A percentile compares a stretch with the other conserved stretches of the same genome.
These are phyloP conservation scores for Ptilorrhoa leucosticta DNA, from an alignment of 2,113 vertebrate genomes.

Conservation along the genomic window DNA sequence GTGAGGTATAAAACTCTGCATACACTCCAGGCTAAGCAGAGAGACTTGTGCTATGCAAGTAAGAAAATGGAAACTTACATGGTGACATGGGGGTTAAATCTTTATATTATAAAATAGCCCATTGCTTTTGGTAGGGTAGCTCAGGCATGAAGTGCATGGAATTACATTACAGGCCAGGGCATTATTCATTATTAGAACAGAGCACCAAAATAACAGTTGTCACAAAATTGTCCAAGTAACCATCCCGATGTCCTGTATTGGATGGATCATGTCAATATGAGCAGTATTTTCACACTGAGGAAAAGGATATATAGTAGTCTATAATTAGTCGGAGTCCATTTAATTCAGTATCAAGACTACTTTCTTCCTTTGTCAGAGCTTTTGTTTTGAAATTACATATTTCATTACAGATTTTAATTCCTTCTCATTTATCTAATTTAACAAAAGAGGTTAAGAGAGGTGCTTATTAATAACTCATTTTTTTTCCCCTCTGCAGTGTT, in stretches of 20 bases:
- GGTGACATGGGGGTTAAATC: neutral
- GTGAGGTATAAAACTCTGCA: neutral
- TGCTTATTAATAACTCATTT: neutral
- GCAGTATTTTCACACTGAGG: neutral
- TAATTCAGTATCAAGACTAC: neutral
- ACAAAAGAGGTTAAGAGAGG: neutral
- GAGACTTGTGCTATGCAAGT: neutral
- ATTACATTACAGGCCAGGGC: neutral
- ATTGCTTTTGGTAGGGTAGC: neutral
- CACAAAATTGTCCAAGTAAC: neutral
- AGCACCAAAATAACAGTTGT: neutral
- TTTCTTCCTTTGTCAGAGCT: neutral
- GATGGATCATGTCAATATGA: neutral
- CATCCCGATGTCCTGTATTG: fast-evolving
- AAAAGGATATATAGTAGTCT: neutral
- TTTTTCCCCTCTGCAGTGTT: neutral
- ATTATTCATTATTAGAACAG: neutral
- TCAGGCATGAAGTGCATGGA: neutral
- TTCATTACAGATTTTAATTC: conserved; percentile 18
- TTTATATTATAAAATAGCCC: neutral
- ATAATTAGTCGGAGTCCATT: neutral
- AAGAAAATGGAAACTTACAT: neutral
- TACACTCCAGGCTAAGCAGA: neutral
- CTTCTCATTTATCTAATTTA: conserved; percentile 3
- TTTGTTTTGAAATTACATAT: neutral